Conservation (phyloP, 35 echinoderm and acorn worm species). For the Holothuria glaberrima region DNA sequence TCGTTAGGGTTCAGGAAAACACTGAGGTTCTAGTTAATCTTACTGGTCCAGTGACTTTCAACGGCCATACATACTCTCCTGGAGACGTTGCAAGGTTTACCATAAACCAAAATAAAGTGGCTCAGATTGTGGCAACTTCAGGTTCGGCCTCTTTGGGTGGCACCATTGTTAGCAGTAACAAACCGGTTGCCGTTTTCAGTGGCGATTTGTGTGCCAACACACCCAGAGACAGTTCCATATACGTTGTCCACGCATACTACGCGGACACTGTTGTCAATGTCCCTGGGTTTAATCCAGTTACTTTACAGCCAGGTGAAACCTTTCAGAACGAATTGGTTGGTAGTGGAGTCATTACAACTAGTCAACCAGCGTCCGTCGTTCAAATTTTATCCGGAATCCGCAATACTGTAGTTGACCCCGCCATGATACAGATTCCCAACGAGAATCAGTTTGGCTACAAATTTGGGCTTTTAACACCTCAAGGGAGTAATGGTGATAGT, state of each 20-base stretch:
- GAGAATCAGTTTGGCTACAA: conserved; percentile 53
- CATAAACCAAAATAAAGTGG: conserved; percentile 29
- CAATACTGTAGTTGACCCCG: conserved; percentile 22
- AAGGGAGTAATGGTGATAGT: conserved; percentile 32
- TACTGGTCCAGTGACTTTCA: not conserved
- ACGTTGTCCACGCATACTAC: conserved; percentile 43
- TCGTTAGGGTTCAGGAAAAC: conserved; percentile 38
- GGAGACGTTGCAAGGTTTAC: conserved; percentile 40
- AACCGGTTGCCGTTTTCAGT: conserved; percentile 53
- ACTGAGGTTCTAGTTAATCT: conserved; percentile 46
- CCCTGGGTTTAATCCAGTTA: not conserved
- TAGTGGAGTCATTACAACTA: conserved; percentile 29
- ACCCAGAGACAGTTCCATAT: not conserved
- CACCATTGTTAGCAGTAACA: conserved; percentile 53
- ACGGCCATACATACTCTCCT: conserved; percentile 13
- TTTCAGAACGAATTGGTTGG: conserved; percentile 24
- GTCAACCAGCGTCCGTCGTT: conserved; percentile 33
- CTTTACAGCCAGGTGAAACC: conserved; percentile 29
- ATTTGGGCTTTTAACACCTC: conserved; percentile 70
- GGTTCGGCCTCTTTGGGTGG: conserved; percentile 21
- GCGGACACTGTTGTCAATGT: conserved; percentile 52
- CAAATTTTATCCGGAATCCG: conserved; percentile 8
- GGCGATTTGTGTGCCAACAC: conserved; percentile 5
- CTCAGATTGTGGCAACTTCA: conserved; percentile 37
- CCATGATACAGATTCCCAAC: conserved; percentile 62